These are phyloP conservation scores for Piezodorus guildinii DNA, from an alignment of 1,140 invertebrate genomes.

Conservation along the genomic window DNA sequence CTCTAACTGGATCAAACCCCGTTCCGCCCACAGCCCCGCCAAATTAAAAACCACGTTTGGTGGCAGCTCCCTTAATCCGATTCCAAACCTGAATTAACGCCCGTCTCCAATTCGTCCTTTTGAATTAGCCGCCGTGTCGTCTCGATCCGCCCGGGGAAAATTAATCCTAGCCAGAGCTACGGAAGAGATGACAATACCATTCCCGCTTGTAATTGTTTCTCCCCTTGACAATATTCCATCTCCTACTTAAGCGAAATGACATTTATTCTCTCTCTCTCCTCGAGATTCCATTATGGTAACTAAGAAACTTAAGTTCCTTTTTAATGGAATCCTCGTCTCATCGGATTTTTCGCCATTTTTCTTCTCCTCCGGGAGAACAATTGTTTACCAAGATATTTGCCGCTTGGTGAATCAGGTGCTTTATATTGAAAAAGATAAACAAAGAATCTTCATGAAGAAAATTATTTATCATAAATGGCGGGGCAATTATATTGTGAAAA, in stretches of 20 bases:
- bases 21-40: background rate
- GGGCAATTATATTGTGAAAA: too few species aligned
- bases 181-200: background rate
- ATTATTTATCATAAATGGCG: too few species aligned
- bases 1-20: background rate
- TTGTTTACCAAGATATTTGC: too few species aligned
- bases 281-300: slow-evolving; percentile 13
- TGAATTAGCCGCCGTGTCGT: slow-evolving; percentile 3
- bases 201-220: slow-evolving; percentile 4
- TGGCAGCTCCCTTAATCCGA: slow-evolving; percentile 1
- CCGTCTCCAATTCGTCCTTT: slow-evolving; percentile 1
- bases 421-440: too few species aligned
- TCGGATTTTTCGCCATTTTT: background rate
- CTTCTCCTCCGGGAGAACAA: background rate
- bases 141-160: background rate
- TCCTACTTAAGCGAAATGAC: slow-evolving; percentile 11
- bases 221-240: slow-evolving; percentile 3
- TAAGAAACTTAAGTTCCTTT: slow-evolving; percentile 10
- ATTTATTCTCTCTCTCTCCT: slow-evolving; percentile 10
- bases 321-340: slow-evolving; percentile 2
- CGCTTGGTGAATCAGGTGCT: too few species aligned
- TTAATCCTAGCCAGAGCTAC: slow-evolving; percentile 1
- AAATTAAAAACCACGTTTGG: slow-evolving; percentile 2
- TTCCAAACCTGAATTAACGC: slow-evolving; percentile 6
- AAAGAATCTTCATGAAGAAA: too few species aligned